A percentile compares a stretch with the other conserved stretches of the same genome.
phyloP scores from a whole-genome alignment of 2,797 vertebrate species.

The Centropyge bicolor region DNA sequence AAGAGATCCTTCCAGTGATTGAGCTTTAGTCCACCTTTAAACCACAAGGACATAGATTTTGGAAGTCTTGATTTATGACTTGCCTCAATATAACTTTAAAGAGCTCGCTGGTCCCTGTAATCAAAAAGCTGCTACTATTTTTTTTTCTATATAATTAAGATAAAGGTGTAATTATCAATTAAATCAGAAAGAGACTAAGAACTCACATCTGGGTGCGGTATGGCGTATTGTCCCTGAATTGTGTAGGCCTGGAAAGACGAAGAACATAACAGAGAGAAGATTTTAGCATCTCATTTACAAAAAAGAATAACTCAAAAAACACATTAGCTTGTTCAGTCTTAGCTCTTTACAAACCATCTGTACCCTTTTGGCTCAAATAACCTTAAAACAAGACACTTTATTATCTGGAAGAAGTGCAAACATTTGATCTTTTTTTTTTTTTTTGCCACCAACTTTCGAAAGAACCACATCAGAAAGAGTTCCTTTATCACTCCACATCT shows the following conservation, averaged over 20 bases:
- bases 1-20: constrained; percentile 77
- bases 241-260: constrained; percentile 93
- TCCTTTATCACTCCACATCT: not conserved
- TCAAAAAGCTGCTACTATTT: not conserved
- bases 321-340: not conserved
- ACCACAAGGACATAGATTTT: constrained; percentile 77
- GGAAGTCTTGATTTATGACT: constrained; percentile 12
- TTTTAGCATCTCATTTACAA: constrained; percentile 43
- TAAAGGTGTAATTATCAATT: constrained; percentile 16
- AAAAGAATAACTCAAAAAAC: not conserved
- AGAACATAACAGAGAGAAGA: constrained; percentile 47
- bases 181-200: constrained; percentile 63
- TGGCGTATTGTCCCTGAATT: constrained; percentile 99
- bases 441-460: not conserved
- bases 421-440: not conserved
- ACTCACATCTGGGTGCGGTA: constrained; percentile 99
- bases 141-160: not conserved
- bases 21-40: constrained; percentile 65
- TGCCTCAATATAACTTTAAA: constrained; percentile 11
- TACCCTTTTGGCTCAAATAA: not conserved
- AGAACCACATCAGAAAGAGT: not conserved
- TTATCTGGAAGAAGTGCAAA: not conserved
- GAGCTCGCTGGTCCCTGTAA: constrained; percentile 77
- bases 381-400: not conserved
- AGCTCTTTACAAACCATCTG: not conserved